Base-by-base conservation (phyloP, 2,113 vertebrate species). In the Mugil cephalus region DNA sequence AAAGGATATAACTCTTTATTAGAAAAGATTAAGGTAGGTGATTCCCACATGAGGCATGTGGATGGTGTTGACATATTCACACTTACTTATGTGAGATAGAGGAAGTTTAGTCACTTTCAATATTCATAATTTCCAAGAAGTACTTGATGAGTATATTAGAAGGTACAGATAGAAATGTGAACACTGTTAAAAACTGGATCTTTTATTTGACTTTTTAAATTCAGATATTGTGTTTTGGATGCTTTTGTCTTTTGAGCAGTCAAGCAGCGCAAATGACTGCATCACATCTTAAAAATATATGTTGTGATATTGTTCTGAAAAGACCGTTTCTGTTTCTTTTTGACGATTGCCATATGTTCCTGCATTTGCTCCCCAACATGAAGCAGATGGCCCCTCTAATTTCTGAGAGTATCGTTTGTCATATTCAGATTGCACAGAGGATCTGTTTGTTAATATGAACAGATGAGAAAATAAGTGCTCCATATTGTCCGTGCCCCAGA, bases 361-460 rank as follows among this genome's bases (percentile, higher is more conserved):
- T 50, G 42, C n/a, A 12, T 73, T 64, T 71, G 54, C 60, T 75
- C 47, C 54, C 52, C 73, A 74, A 72, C 56, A 59, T 64, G 60
- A 80, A 82, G 63, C 88, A 91, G 89, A 89, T 91, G 90, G 86
- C 81, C 62, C 34, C 62, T 79, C 30, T 80, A 77, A 80, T 89
- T 84, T 81, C 68, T 75, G 45, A 59, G 69, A 73, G 63, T 67
- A 62, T 86, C 59, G 72, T 88, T 85, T 83, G 83, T 91, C 82
- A 83, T 84, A 60, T 82, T 86, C 36, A 78, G 36, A 62, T 66
- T 67, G 36, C 69, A 74, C 64, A 69, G 55, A 75, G 45, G 51
- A 40, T 77, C 70, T 74, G 81, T 62, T 74, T 77, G 80, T 80
- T 87, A 60, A 77, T 60, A 51, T 13, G 13, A 82, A 68, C 63